Evolutionary conservation across 2,888 invertebrate genomes (phyloP).

Genomic region (Noctua pronuba): DNA sequence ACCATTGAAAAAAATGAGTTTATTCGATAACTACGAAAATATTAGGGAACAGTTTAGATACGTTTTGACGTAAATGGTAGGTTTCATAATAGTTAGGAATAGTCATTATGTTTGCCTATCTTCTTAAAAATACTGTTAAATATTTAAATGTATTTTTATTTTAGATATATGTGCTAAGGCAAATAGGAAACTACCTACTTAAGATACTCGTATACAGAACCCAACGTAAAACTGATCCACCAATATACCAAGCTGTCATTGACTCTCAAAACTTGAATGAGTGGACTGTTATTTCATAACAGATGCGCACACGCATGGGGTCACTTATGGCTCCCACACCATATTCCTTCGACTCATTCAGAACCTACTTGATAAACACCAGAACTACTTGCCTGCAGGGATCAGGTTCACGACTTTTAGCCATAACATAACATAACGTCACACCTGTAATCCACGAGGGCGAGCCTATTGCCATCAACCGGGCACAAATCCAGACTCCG

Average conservation of each 20-base stretch:
- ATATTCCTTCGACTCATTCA: slow-evolving; percentile 47
- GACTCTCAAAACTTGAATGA: slow-evolving; percentile 65
- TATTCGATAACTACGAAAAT: background rate
- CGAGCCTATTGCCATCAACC: background rate
- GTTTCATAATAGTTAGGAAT: background rate
- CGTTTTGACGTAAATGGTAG: background rate
- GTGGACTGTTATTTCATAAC: slow-evolving; percentile 64
- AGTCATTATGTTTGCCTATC: background rate
- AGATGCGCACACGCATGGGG: slow-evolving; percentile 50
- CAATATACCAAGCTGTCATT: slow-evolving; percentile 55
- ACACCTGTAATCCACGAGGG: background rate
- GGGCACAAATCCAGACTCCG: background rate
- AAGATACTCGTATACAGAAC: slow-evolving; percentile 29
- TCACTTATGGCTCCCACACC: slow-evolving; percentile 42
- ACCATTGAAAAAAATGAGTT: background rate
- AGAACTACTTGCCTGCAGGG: slow-evolving; percentile 9
- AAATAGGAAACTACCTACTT: background rate
- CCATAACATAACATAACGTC: background rate
- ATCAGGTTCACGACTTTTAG: slow-evolving; percentile 58
- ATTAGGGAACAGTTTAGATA: background rate
- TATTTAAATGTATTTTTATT: background rate
- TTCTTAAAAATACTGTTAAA: background rate
- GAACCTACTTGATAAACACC: slow-evolving; percentile 40
- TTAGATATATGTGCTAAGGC: background rate
- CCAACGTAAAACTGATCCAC: background rate